A percentile compares a stretch with the other conserved stretches of the same genome.
Conservation (phyloP, 2,113 vertebrate species). For the Semicossyphus pulcher region DNA sequence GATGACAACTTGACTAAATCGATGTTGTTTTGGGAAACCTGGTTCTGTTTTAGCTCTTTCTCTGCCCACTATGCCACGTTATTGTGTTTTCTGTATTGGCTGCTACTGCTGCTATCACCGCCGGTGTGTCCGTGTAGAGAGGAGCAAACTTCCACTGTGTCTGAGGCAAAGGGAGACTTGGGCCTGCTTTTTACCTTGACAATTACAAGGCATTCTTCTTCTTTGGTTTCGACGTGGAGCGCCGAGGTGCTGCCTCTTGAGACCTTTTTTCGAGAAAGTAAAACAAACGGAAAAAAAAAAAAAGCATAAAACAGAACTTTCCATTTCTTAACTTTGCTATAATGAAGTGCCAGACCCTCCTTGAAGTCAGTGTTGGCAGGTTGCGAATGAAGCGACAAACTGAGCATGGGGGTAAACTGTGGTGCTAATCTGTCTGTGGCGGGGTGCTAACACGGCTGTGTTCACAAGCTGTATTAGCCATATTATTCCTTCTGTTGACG, state of each 20-base stretch:
- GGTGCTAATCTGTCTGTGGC: slow-evolving; percentile 78
- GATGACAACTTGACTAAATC: slow-evolving; percentile 7
- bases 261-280: slow-evolving; percentile 42
- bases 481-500: slow-evolving; percentile 72
- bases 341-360: slow-evolving; percentile 81
- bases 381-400: slow-evolving; percentile 66
- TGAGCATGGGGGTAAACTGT: slow-evolving; percentile 76
- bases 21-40: slow-evolving; percentile 69
- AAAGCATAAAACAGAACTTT: slow-evolving; percentile 48
- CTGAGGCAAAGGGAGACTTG: slow-evolving; percentile 58
- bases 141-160: slow-evolving; percentile 72
- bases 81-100: slow-evolving; percentile 68
- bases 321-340: slow-evolving; percentile 72
- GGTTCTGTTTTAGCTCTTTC: slow-evolving; percentile 65
- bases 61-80: slow-evolving; percentile 80
- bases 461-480: slow-evolving; percentile 75
- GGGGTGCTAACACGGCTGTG: slow-evolving; percentile 79
- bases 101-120: slow-evolving; percentile 70
- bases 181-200: slow-evolving; percentile 57
- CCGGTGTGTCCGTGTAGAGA: slow-evolving; percentile 67
- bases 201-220: slow-evolving; percentile 50
- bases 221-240: slow-evolving; percentile 50
- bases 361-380: slow-evolving; percentile 70
- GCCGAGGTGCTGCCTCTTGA: slow-evolving; percentile 59
- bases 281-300: slow-evolving; percentile 33